phyloP scores from a whole-genome alignment of 1,140 invertebrate species.

The Charaxes varanes region DNA sequence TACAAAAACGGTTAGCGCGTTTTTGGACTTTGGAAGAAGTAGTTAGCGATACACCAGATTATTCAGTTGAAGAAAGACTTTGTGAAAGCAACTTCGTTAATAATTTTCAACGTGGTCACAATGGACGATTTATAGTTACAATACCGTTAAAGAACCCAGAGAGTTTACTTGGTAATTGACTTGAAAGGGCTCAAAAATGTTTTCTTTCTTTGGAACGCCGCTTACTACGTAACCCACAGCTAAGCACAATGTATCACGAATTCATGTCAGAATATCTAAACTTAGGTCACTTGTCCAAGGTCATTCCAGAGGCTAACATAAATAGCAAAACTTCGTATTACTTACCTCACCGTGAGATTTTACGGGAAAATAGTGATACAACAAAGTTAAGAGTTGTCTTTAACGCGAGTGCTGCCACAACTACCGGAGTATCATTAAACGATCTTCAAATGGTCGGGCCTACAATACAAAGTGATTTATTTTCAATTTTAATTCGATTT shows the following conservation, averaged over 20 bases:
- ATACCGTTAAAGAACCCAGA: constrained; percentile 24
- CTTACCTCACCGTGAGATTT: constrained; percentile 6
- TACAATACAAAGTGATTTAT: constrained; percentile 10
- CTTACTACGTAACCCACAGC: constrained; percentile 13
- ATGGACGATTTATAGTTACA: constrained; percentile 24
- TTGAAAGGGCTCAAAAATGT: constrained; percentile 15
- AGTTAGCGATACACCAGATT: too few relatives aligned
- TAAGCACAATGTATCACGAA: not conserved
- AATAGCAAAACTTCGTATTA: not conserved
- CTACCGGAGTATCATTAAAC: constrained; percentile 7
- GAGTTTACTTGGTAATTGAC: too few relatives aligned
- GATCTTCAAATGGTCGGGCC: constrained; percentile 13
- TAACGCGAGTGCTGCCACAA: constrained; percentile 6
- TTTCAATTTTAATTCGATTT: constrained; percentile 11
- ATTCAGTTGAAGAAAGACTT: constrained; percentile 15
- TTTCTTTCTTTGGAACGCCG: constrained; percentile 31
- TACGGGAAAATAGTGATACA: constrained; percentile 10
- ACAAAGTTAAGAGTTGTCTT: constrained; percentile 13
- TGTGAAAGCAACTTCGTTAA: constrained; percentile 22
- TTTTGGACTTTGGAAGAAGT: too few relatives aligned
- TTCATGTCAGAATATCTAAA: not conserved
- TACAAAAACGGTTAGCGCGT: too few relatives aligned
- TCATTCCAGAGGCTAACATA: not conserved
- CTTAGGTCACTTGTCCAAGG: constrained; percentile 5
- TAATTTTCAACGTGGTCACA: constrained; percentile 19